Base-by-base conservation (phyloP, 2,113 vertebrate species). In the Casuarius casuarius region DNA sequence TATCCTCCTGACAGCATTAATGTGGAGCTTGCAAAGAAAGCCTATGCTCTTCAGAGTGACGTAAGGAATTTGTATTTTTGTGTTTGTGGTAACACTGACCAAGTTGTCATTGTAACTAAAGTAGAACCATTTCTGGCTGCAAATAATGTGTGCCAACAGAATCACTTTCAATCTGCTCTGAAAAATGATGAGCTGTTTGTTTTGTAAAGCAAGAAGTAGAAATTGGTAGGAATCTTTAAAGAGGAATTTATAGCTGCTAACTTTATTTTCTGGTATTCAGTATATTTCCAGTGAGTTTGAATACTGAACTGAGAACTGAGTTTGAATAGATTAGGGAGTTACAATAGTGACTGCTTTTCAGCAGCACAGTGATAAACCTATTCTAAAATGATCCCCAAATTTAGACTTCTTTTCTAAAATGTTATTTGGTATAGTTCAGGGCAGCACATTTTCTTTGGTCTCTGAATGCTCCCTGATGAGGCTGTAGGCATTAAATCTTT, bases 31-130 rank as follows among this genome's bases (percentile, higher is more conserved):
- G 99, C 99, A 92, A 99, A 99, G 98, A 99, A 98, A 92, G 96
- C 98, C 18, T 99, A 99, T 78, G 66, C 89, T 12, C 94, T 99
- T 87, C 99, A 99, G 97, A 99, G 99, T 28, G 97, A 99, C 13
- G 99, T 99, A 91, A 98, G 99, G 87, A 72, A 31, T 17, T 33
- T 7, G 26, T 17, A 8, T 5, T 33, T 94, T 56, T 51, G 40
- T 25, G 71, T 20, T 40, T 21, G 17, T 46, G 22, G 58, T n/a
- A 77, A 44, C 52, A 29, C 26, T 54, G 51, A 38, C 17, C 26
- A 29, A 18, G 51, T 19, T 54, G 51, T 73, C 19, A 29, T 14
- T 14, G 35, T 74, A 56, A 42, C 44, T 49, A 70, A 48, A 10
- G 21, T 48, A 31, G 21, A 49, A 31, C 46, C 33, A 26, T 54